Conservation (phyloP, 2,113 vertebrate genomes). For the Gavialis gangeticus region DNA sequence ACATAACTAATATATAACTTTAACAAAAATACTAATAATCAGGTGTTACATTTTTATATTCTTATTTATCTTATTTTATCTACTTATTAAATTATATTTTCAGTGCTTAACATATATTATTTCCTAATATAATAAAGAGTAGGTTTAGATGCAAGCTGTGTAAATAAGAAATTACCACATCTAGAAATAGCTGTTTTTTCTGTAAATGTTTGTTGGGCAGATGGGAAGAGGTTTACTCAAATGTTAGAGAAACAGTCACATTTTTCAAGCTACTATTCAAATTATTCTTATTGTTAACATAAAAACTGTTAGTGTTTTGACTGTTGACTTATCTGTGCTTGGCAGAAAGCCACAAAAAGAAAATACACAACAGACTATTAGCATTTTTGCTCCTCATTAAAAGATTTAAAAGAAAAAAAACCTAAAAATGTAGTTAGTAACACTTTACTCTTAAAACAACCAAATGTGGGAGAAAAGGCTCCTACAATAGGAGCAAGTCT, state of each 20-base stretch:
- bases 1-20: not conserved
- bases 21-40: not conserved
- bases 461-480: conserved; percentile 36
- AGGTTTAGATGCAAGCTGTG: not conserved
- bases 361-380: conserved; percentile 14
- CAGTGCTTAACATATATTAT: not conserved
- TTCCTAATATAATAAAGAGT: not conserved
- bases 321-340: conserved; percentile 19
- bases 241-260: not conserved
- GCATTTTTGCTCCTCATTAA: conserved; percentile 39
- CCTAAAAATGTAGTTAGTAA: conserved; percentile 36
- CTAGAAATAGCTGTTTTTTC: not conserved
- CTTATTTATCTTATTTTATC: not conserved
- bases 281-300: conserved; percentile 23
- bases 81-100: not conserved
- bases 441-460: conserved; percentile 52
- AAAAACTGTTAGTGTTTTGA: conserved; percentile 45
- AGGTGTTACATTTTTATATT: not conserved
- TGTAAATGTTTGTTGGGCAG: conserved; percentile 1
- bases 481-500: conserved; percentile 40
- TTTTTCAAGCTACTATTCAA: conserved; percentile 29
- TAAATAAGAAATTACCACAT: conserved; percentile 30
- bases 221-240: conserved; percentile 20
- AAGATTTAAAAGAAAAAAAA: conserved; percentile 11
- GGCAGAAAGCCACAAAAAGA: conserved; percentile 33